Percentiles rank a stretch among this genome's conserved stretches.
These are phyloP conservation scores for Spilarctia lutea DNA, from an alignment of 2,888 invertebrate species.

Conservation along the genomic window DNA sequence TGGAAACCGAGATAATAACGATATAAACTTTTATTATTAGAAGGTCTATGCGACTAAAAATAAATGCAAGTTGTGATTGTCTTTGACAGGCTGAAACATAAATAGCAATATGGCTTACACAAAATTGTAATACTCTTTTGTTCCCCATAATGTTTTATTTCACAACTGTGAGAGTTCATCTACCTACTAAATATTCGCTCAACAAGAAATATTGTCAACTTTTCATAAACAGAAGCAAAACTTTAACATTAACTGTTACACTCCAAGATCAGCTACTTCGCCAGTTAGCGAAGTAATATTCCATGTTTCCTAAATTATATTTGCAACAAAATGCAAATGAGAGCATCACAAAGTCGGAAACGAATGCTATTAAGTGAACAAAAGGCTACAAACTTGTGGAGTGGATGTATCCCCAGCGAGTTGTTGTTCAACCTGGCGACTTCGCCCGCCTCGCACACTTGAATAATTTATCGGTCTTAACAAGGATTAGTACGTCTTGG, in stretches of 20 bases:
- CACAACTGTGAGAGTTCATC: background rate
- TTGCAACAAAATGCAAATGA: slow-evolving; percentile 47
- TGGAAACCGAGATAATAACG: too few species aligned
- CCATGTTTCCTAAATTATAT: slow-evolving; percentile 52
- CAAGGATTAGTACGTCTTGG: slow-evolving; percentile 75
- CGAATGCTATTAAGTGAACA: slow-evolving; percentile 58
- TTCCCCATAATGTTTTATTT: background rate
- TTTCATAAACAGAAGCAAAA: slow-evolving; percentile 17
- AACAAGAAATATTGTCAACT: slow-evolving; percentile 4
- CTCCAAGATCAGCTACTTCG: slow-evolving; percentile 36
- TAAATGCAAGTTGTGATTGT: background rate
- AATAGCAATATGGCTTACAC: background rate
- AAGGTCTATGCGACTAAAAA: background rate
- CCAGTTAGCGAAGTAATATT: slow-evolving; percentile 47
- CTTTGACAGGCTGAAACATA: background rate
- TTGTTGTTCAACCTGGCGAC: slow-evolving; percentile 39
- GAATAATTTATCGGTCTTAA: slow-evolving; percentile 80
- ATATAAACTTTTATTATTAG: too few species aligned
- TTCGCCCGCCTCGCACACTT: slow-evolving; percentile 49
- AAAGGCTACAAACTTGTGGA: slow-evolving; percentile 57
- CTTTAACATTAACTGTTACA: slow-evolving; percentile 49
- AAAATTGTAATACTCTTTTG: background rate
- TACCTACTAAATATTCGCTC: slow-evolving; percentile 7
- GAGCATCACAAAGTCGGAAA: slow-evolving; percentile 49
- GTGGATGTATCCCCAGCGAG: slow-evolving; percentile 38